phyloP scores from a whole-genome alignment of 1,140 invertebrate genomes.

The Palaemon carinicauda region DNA sequence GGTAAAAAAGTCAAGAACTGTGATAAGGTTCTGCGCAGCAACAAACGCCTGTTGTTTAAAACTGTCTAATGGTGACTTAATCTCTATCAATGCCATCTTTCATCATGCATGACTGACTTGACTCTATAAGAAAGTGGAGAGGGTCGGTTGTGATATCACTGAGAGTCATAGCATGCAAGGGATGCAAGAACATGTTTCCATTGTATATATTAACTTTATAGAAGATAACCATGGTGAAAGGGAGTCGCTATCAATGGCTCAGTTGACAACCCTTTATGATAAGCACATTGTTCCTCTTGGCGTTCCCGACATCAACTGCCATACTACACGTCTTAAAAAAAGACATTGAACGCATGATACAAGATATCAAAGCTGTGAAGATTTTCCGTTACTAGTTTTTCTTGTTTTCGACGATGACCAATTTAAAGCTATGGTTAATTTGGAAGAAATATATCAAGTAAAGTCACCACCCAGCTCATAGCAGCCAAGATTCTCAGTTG shows the following conservation, averaged over 20 bases:
- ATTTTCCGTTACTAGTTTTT: background rate
- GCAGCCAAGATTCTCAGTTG: background rate
- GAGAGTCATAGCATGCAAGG: background rate
- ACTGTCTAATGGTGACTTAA: background rate
- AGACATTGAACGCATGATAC: background rate
- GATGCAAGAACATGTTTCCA: too few species aligned
- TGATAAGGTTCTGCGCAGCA: background rate
- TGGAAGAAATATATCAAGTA: background rate
- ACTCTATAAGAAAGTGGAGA: background rate
- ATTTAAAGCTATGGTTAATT: background rate
- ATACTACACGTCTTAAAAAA: background rate
- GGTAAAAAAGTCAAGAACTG: background rate
- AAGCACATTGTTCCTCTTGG: background rate
- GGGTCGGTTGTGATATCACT: background rate
- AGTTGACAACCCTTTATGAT: background rate
- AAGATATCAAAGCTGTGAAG: background rate
- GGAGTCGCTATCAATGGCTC: background rate
- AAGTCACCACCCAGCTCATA: background rate
- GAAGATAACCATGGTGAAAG: background rate
- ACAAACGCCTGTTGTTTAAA: background rate
- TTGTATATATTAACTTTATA: too few species aligned
- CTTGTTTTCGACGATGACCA: background rate
- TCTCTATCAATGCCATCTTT: too few species aligned
- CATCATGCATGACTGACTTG: background rate
- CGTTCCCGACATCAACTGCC: background rate